Evolutionary conservation across 2,888 invertebrate genomes (phyloP), one percentile per base, ranked within the genome.

Genomic region (Athripsodes cinereus): DNA sequence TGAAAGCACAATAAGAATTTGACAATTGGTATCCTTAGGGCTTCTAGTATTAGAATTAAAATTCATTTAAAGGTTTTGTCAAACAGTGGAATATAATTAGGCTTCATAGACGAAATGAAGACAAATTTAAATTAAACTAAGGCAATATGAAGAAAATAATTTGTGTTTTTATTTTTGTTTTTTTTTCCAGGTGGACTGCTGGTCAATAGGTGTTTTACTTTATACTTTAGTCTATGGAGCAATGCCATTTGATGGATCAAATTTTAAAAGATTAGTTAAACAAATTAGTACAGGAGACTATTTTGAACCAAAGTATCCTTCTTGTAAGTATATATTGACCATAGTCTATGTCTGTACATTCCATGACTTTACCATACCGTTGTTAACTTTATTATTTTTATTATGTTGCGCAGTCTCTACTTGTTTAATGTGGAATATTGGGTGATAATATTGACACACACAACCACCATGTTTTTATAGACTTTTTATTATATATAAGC

Each of bases 201-300:
- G 90, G 98, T 97, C 97, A 21, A 77, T 99, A 62, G 99, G 98
- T 56, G 98, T 99, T 52, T 81, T 99, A 51, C 81, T 99, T 10
- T 99, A 99, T 74, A 98, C 98, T 50, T 81, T 99, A 69, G 97
- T 99, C 65, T 99, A 98, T 73, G 98, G 98, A 66, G 96, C 97
- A 64, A 99, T 99, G 99, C 99, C 92, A 55, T 98, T 98, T 72
- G 98, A 98, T 77, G 98, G 98, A 61, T 93, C 95, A 63, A 96
- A 98, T 78, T 98, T 98, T 76, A 96, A 96, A 75, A 86, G 93
- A 68, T 85, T 99, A 69, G 96, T 96, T 64, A 89, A 92, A 70
- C 96, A 97, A 77, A 98, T 98, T 70, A 96, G 96, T 67, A 90
- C 92, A 70, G 97, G 97, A 3, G 96, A 96, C 73, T 99, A 97